A percentile compares a stretch with the other conserved stretches of the same genome.
phyloP scores from a whole-genome alignment of 2,113 vertebrate species.

The Mirounga angustirostris region DNA sequence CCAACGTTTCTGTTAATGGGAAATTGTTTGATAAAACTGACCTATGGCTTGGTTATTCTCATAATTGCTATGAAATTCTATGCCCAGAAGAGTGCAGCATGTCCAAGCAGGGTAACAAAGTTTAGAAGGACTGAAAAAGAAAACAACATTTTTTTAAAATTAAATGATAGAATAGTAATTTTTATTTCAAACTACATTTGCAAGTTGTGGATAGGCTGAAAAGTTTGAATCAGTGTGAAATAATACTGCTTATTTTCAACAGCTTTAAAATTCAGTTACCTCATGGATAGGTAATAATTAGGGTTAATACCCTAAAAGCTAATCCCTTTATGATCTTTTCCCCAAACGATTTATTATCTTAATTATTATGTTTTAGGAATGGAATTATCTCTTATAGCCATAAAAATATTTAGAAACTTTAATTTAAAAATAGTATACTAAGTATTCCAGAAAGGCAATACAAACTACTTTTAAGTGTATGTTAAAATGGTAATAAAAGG shows the following conservation, averaged over 20 bases:
- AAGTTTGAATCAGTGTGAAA: conserved; percentile 37
- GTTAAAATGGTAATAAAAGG: background rate
- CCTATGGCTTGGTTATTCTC: conserved; percentile 19
- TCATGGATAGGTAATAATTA: background rate
- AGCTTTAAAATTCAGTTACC: background rate
- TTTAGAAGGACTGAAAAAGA: conserved; percentile 39
- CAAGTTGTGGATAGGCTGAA: conserved; percentile 20
- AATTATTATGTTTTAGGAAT: conserved; percentile 19
- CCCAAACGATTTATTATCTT: background rate
- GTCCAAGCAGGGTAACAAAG: conserved; percentile 78
- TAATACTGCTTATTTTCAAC: conserved; percentile 20
- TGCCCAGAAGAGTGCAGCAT: conserved; percentile 84
- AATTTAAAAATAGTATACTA: conserved; percentile 9
- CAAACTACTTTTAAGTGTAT: conserved; percentile 11
- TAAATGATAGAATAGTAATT: conserved; percentile 15
- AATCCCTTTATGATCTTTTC: background rate
- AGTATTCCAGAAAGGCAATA: conserved; percentile 7
- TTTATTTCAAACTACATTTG: conserved; percentile 53
- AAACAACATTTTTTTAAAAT: conserved; percentile 8
- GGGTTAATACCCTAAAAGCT: background rate
- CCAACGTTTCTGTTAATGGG: conserved; percentile 17
- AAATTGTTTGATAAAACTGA: conserved; percentile 3
- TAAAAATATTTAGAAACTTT: conserved; percentile 2
- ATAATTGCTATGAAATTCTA: conserved; percentile 80
- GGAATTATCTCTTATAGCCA: background rate